phyloP scores from a whole-genome alignment of 2,888 invertebrate species.

The Trichogramma dendrolimi region DNA sequence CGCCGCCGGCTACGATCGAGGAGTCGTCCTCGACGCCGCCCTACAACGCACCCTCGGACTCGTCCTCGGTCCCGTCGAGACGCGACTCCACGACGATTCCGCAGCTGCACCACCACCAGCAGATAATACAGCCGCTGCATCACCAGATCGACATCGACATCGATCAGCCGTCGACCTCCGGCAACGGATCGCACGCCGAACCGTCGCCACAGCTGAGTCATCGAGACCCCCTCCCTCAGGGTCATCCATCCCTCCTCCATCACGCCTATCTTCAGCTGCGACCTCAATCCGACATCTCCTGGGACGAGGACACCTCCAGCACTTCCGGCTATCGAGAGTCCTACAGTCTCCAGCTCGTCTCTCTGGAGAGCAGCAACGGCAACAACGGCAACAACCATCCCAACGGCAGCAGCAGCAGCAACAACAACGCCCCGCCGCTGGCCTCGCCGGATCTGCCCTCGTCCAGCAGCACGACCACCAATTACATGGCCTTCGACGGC shows the following conservation, averaged over 20 bases:
- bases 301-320: slow-evolving; percentile 76
- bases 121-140: slow-evolving; percentile 31
- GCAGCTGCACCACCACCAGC: slow-evolving; percentile 29
- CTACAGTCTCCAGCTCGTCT: slow-evolving; percentile 61
- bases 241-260: slow-evolving; percentile 30
- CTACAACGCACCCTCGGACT: slow-evolving; percentile 40
- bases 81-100: slow-evolving; percentile 34
- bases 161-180: background rate
- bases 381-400: slow-evolving; percentile 15
- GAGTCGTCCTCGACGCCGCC: slow-evolving; percentile 29
- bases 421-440: slow-evolving; percentile 55
- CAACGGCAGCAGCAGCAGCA: slow-evolving; percentile 31
- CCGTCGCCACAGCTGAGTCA: slow-evolving; percentile 33
- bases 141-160: background rate
- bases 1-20: slow-evolving; percentile 27
- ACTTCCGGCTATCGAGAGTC: slow-evolving; percentile 80
- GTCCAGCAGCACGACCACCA: slow-evolving; percentile 46
- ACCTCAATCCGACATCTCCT: slow-evolving; percentile 65
- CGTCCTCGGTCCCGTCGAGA: slow-evolving; percentile 40
- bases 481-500: slow-evolving; percentile 56
- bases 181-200: slow-evolving; percentile 18
- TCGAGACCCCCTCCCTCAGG: slow-evolving; percentile 31
- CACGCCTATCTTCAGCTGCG: slow-evolving; percentile 39
- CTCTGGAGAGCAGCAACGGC: slow-evolving; percentile 57
- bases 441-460: slow-evolving; percentile 59